Evolutionary conservation across 2,113 vertebrate genomes (phyloP), one percentile per base, ranked within the genome.

Genomic region (Glaucomys volans): DNA sequence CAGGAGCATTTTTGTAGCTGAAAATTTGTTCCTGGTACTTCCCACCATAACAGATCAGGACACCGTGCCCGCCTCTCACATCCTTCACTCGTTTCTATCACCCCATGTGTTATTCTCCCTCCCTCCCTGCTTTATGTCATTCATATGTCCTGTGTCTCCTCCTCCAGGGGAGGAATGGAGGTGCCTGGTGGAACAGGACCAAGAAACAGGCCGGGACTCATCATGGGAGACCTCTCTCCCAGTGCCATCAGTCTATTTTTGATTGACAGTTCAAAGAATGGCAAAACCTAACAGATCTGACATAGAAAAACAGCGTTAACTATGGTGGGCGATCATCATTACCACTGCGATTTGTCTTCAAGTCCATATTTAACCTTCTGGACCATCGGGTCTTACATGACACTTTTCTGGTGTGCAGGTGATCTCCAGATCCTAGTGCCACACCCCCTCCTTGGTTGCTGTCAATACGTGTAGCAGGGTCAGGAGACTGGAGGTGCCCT

Each of bases 1-100:
- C 17, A 82, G 26, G 14, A 88, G n/a, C 11, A 62, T 42, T 42
- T 18, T 84, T 87, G 74, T 54, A 85, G 7, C 37, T 86, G 22
- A 89, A 82, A 10, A 1, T 26, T 83, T 64, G 67, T 8, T 64
- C 16, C 50, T 83, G 10, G 47, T 57, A 30, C 62, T 87, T 84
- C 92, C n/a, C 66, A n/a, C 71, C 81, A 5, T 35, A 8, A 42
- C 62, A 66, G 84, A 95, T 72, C 81, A 40, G 20, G 69, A 50
- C 52, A 54, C 66, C 50, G 14, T 20, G 18, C 12, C 91, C 87
- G 35, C 50, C 69, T 92, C 76, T 87, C 79, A 79, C 90, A 5
- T 18, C 83, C 42, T 72, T 62, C 66, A 20, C 69, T 86, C 71
- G 47, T 30, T 59, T 82, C 76, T 90, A n/a, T 90, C 88, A 81